A percentile compares a stretch with the other conserved stretches of the same genome.
These are phyloP conservation scores for Chaenocephalus aceratus DNA, from an alignment of 2,113 vertebrate genomes.

Conservation along the genomic window DNA sequence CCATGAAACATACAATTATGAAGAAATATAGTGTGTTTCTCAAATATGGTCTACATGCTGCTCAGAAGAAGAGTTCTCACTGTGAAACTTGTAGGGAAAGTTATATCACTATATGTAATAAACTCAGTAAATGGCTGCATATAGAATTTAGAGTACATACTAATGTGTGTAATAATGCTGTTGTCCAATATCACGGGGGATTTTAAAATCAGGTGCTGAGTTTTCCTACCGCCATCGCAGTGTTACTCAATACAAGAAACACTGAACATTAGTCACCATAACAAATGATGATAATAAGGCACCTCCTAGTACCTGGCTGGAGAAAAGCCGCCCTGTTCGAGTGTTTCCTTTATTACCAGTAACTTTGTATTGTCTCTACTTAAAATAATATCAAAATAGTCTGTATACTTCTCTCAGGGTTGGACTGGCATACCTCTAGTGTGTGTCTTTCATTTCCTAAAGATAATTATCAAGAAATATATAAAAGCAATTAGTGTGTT, in stretches of 20 bases:
- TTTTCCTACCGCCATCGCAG: constrained; percentile 3
- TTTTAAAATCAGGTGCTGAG: neutral
- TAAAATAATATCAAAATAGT: neutral
- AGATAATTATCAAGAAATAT: neutral
- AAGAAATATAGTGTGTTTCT: neutral
- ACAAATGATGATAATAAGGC: neutral
- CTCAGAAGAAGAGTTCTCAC: neutral
- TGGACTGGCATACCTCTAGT: neutral
- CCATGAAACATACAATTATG: neutral
- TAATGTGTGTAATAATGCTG: neutral
- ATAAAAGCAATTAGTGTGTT: neutral
- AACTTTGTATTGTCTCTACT: neutral
- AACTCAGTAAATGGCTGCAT: neutral
- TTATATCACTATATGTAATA: neutral
- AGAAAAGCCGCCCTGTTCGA: constrained; percentile 22
- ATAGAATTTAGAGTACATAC: neutral
- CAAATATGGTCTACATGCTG: neutral
- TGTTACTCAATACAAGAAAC: constrained; percentile 18
- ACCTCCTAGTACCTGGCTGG: constrained; percentile 13
- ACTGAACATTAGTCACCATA: constrained; percentile 21
- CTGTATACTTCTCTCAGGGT: neutral
- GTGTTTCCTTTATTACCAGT: constrained; percentile 26
- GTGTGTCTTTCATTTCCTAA: constrained; percentile 1
- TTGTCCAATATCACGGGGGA: neutral
- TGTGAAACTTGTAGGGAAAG: neutral